These are phyloP conservation scores for Steinernema feltiae DNA, from an alignment of 1,140 invertebrate genomes.

Conservation along the genomic window DNA sequence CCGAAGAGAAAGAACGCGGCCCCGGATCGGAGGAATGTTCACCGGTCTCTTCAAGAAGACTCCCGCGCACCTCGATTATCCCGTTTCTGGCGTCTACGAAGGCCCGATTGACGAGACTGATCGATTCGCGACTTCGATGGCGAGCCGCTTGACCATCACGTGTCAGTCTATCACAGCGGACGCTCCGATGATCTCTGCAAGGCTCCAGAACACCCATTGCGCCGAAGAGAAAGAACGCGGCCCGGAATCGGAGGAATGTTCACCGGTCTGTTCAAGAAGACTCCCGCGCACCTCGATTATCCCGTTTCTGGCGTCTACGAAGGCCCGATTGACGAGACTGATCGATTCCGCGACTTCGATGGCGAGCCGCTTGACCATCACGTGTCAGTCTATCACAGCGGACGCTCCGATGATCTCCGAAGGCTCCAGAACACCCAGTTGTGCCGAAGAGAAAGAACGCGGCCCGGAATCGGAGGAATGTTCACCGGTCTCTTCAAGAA, in stretches of 20 bases:
- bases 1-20: constrained; percentile 2
- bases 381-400: not conserved
- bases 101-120: constrained; percentile 21
- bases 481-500: constrained; percentile 20
- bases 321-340: not conserved
- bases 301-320: not conserved
- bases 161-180: constrained; percentile 13
- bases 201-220: not conserved
- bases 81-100: constrained; percentile 19
- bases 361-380: not conserved
- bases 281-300: not conserved
- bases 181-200: not conserved
- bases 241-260: not conserved
- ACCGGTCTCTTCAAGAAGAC: constrained; percentile 27
- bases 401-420: not conserved
- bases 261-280: not conserved
- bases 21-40: constrained; percentile 10
- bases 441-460: not conserved
- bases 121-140: constrained; percentile 15
- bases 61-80: constrained; percentile 24
- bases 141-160: constrained; percentile 22
- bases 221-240: not conserved
- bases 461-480: not conserved
- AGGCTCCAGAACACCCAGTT: not conserved
- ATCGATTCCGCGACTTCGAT: not conserved